Base-by-base conservation (phyloP, 2,113 vertebrate genomes). In the Nesospiza acunhae region DNA sequence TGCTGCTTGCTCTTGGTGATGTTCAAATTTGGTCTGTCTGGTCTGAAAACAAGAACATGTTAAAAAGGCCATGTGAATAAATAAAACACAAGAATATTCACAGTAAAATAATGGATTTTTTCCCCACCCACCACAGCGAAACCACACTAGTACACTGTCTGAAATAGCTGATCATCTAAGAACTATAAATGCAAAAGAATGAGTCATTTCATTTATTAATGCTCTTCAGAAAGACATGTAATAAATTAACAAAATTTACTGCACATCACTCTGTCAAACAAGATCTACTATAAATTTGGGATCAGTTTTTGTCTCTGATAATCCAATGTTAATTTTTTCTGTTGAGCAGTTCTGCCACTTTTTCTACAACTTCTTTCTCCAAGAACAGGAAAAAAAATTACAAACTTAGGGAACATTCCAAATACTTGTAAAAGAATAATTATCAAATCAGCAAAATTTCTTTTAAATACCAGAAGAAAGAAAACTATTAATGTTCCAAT, bases 1-100 rank as follows among this genome's bases (percentile, higher is more conserved):
- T 50, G 98, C 99, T 79, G 98, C 98, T 97, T 99, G 99, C 96
- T 99, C 99, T 94, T 99, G 99, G 39, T 98, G 98, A 96, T 99
- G 98, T 97, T 99, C 99, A 95, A 99, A 98, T 97, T 99, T 98
- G 97, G 98, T 99, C 97, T 99, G 99, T 96, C 98, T 97, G 16
- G 98, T 99, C 99, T 99, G 96, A 18, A 97, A 95, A 58, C 15
- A 77, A 93, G 41, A 86, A 81, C 6, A 44, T 23, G 59, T 70
- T 91, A n/a, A 92, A 87, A 58, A 16, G 22, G 49, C 9, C 41
- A 77, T 0, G 9, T 35, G 47, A 75, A 77, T 76, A 82, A 49
- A 84, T 15, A 68, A 91, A 78, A 73, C 8, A 44, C 6, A 68
- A 68, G 10, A 76, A 80, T 18, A 67, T 6, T 10, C 42, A 53